Conservation (phyloP, 2,113 vertebrate species). For the Gambusia holbrooki region DNA sequence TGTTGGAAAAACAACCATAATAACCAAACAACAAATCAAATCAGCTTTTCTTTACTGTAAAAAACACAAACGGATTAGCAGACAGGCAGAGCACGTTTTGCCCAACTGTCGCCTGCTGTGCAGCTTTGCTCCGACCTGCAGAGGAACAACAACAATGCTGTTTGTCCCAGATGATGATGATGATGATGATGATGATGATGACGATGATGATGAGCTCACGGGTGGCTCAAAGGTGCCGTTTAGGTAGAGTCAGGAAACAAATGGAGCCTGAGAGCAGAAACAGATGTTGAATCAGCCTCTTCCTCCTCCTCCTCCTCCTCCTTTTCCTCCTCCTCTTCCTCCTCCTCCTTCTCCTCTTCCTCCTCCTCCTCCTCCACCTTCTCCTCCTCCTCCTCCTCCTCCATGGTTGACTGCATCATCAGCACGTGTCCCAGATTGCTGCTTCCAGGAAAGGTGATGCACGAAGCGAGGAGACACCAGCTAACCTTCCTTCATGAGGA, state of each 20-base stretch:
- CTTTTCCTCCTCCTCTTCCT: slow-evolving; percentile 31
- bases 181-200: slow-evolving; percentile 8
- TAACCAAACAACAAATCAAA: background rate
- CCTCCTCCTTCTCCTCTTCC: no score
- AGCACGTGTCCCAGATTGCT: background rate
- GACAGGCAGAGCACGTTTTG: slow-evolving; percentile 14
- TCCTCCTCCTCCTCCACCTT: background rate
- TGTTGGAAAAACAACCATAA: background rate
- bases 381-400: slow-evolving; percentile 1
- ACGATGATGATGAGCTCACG: background rate
- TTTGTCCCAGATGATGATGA: slow-evolving; percentile 18
- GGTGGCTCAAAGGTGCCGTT: slow-evolving; percentile 2
- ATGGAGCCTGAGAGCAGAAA: slow-evolving; percentile 57
- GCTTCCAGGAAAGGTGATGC: slow-evolving; percentile 24
- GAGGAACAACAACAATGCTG: slow-evolving; percentile 10
- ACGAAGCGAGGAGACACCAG: background rate
- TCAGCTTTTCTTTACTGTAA: slow-evolving; percentile 11
- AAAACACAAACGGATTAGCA: slow-evolving; percentile 51
- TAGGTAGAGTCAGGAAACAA: slow-evolving; percentile 18
- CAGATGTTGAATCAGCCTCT: slow-evolving; percentile 58
- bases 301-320: slow-evolving; percentile 30
- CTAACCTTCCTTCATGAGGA: background rate
- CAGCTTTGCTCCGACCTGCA: slow-evolving; percentile 31
- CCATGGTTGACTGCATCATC: slow-evolving; percentile 22
- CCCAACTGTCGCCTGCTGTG: slow-evolving; percentile 41